Percentiles rank a stretch among this genome's conserved stretches.
These are phyloP conservation scores for Anastrepha obliqua DNA, from an alignment of 1,140 invertebrate species.

Conservation along the genomic window DNA sequence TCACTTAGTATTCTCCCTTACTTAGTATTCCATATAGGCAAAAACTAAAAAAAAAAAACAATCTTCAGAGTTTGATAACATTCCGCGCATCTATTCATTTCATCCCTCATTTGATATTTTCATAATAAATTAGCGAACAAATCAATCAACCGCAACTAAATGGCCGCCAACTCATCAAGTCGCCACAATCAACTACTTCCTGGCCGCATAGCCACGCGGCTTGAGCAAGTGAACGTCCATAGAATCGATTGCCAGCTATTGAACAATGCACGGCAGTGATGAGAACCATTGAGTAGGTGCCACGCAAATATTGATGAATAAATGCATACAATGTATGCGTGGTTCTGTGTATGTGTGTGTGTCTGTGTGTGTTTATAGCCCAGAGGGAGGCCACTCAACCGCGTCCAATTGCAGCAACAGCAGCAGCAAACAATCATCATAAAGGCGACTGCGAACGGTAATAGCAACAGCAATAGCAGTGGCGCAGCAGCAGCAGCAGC, in stretches of 20 bases:
- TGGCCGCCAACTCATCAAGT: slow-evolving; percentile 10
- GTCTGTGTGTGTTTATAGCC: neutral
- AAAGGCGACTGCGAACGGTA: slow-evolving; percentile 9
- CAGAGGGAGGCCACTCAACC: neutral
- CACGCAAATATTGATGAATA: slow-evolving; percentile 1
- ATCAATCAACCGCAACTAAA: slow-evolving; percentile 42
- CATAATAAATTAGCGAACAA: slow-evolving; percentile 39
- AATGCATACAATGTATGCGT: neutral
- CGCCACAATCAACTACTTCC: neutral
- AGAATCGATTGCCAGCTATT: slow-evolving; percentile 10
- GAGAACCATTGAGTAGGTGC: neutral
- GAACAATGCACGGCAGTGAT: neutral
- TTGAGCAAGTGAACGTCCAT: neutral
- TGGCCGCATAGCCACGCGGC: neutral
- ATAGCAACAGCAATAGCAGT: neutral
- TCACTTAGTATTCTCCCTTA: no score
- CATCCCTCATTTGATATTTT: slow-evolving; percentile 25
- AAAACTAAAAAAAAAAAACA: no score
- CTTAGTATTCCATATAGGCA: no score
- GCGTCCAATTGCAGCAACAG: slow-evolving; percentile 11
- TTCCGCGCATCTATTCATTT: no score
- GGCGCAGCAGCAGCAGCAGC: neutral
- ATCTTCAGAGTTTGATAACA: no score
- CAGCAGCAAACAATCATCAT: slow-evolving; percentile 9
- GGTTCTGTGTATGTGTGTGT: neutral